Conservation (phyloP, 2,888 invertebrate genomes). For the Adineta ricciae region DNA sequence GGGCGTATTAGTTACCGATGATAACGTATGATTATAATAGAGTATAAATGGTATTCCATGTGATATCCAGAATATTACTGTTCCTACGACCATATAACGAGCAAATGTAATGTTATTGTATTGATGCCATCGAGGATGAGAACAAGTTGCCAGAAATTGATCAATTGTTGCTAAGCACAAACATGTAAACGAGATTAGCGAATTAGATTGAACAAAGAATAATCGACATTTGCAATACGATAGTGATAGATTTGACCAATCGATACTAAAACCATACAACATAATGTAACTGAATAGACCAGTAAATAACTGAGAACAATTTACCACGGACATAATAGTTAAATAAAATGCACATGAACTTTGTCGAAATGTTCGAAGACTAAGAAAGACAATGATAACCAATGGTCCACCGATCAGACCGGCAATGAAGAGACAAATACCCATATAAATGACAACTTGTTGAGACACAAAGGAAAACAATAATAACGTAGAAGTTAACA, state of each 20-base stretch:
- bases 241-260: background rate
- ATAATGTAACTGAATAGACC: background rate
- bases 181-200: background rate
- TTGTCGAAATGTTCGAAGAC: background rate
- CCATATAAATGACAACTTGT: too few species aligned
- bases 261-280: background rate
- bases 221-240: background rate
- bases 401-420: background rate
- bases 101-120: background rate
- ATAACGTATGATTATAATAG: background rate
- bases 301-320: background rate
- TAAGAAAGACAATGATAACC: background rate
- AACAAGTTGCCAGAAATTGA: background rate
- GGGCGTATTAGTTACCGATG: background rate
- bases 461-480: too few species aligned
- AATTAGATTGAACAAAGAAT: background rate
- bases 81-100: background rate
- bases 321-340: background rate
- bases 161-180: background rate
- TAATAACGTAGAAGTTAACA: too few species aligned
- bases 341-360: background rate
- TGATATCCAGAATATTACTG: background rate
- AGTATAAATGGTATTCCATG: background rate
- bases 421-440: too few species aligned
- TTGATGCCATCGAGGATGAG: background rate